Evolutionary conservation across 2,797 vertebrate species (phyloP).

Genomic region (Chelidonichthys spinosus): DNA sequence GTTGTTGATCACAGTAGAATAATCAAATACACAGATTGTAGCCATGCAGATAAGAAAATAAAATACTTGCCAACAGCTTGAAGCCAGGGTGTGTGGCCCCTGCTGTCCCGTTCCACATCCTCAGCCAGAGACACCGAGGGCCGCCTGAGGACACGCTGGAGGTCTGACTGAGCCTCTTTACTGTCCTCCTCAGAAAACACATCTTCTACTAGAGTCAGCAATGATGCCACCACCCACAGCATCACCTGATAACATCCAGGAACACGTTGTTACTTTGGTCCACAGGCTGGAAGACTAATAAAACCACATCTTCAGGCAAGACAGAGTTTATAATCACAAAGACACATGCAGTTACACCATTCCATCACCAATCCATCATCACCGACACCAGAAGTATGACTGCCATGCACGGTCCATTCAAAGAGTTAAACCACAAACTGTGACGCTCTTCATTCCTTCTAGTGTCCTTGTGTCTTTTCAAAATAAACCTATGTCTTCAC

Average conservation of each 20-base stretch:
- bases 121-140: conserved; percentile 34
- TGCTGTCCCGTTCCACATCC: conserved; percentile 9
- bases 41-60: not conserved
- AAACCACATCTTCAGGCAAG: not conserved
- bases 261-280: conserved; percentile 7
- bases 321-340: not conserved
- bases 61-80: conserved; percentile 41
- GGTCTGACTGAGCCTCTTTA: conserved; percentile 40
- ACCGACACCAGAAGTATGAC: not conserved
- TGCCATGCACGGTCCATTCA: not conserved
- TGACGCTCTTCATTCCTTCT: too few relatives aligned
- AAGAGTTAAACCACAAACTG: not conserved
- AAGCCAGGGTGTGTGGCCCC: conserved; percentile 22
- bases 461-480: too few relatives aligned
- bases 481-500: too few relatives aligned
- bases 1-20: not conserved
- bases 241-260: conserved; percentile 68
- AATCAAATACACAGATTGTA: not conserved
- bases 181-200: conserved; percentile 60
- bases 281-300: not conserved
- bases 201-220: conserved; percentile 72
- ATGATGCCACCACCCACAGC: conserved; percentile 72
- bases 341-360: not conserved
- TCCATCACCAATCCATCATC: not conserved
- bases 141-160: conserved; percentile 28